These are phyloP conservation scores for Apeltes quadracus DNA, from an alignment of 2,113 vertebrate genomes.

Conservation along the genomic window DNA sequence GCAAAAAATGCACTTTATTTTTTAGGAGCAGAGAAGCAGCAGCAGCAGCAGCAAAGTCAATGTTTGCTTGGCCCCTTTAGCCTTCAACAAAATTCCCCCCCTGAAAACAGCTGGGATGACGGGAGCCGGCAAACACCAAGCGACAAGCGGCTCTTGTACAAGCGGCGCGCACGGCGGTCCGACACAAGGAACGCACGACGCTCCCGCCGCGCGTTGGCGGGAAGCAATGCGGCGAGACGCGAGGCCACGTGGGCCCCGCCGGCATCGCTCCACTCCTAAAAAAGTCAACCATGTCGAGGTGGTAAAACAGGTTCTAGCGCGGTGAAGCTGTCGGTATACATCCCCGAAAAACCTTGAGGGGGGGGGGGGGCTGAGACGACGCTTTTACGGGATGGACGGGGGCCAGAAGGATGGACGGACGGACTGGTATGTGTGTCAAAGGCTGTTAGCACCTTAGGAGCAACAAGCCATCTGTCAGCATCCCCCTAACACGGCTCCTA, in stretches of 20 bases:
- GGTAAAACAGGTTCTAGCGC: conserved; percentile 45
- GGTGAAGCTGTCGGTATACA: conserved; percentile 41
- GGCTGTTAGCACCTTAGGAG: conserved; percentile 80
- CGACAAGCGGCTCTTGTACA: conserved; percentile 50
- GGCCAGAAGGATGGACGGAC: conserved; percentile 56
- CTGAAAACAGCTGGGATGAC: conserved; percentile 63
- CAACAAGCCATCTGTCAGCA: conserved; percentile 81
- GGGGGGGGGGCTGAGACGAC: conserved; percentile 61
- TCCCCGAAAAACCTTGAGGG: conserved; percentile 42
- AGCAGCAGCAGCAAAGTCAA: conserved; percentile 47
- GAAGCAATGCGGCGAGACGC: conserved; percentile 16
- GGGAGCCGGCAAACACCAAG: conserved; percentile 57
- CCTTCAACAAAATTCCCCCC: conserved; percentile 68
- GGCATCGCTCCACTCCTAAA: conserved; percentile 5
- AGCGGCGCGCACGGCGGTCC: conserved; percentile 35
- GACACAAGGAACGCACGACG: conserved; percentile 53
- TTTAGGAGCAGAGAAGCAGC: conserved; percentile 21
- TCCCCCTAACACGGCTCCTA: conserved; percentile 72
- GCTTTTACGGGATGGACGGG: conserved; percentile 52
- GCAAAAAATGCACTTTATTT: conserved; percentile 56
- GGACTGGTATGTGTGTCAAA: conserved; percentile 78
- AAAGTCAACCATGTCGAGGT: conserved; percentile 43
- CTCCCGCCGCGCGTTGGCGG: conserved; percentile 49
- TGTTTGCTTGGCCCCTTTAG: conserved; percentile 63
- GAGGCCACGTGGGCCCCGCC: conserved; percentile 21